Conservation (phyloP, 2,888 invertebrate genomes). For the Operophtera brumata region DNA sequence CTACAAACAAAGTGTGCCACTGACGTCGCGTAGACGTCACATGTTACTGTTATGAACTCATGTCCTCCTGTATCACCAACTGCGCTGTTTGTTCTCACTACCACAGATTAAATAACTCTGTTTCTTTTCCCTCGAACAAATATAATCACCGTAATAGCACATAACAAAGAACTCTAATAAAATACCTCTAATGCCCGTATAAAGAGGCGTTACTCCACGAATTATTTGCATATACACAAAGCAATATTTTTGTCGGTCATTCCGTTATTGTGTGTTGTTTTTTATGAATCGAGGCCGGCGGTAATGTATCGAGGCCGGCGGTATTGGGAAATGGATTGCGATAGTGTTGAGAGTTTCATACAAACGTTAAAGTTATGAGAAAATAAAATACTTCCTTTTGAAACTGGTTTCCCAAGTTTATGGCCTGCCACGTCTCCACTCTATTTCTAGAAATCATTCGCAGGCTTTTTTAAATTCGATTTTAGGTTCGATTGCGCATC, state of each 20-base stretch:
- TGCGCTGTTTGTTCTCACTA: background rate
- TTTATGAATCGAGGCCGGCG: conserved; percentile 21
- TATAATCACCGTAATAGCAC: conserved; percentile 35
- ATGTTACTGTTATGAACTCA: too few species aligned
- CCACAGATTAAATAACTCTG: conserved; percentile 2
- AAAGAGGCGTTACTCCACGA: conserved; percentile 20
- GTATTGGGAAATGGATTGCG: conserved; percentile 4
- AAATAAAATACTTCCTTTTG: background rate
- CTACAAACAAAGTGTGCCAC: too few species aligned
- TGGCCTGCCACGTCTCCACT: too few species aligned
- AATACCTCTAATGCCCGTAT: conserved; percentile 20
- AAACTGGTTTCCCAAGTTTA: too few species aligned
- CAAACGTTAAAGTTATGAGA: background rate
- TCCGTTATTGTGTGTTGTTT: conserved; percentile 32
- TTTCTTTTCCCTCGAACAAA: conserved; percentile 33
- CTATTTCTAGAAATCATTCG: too few species aligned
- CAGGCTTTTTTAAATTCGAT: too few species aligned
- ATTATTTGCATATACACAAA: conserved; percentile 51
- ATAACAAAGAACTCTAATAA: conserved; percentile 25
- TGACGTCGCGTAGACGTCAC: too few species aligned
- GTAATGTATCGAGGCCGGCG: too few species aligned
- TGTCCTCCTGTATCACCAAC: too few species aligned
- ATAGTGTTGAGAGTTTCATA: background rate
- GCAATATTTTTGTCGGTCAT: conserved; percentile 41
- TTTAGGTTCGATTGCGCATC: too few species aligned